Evolutionary conservation across 2,113 vertebrate species (phyloP), one percentile per base, ranked within the genome.

Genomic region (Lontra canadensis): DNA sequence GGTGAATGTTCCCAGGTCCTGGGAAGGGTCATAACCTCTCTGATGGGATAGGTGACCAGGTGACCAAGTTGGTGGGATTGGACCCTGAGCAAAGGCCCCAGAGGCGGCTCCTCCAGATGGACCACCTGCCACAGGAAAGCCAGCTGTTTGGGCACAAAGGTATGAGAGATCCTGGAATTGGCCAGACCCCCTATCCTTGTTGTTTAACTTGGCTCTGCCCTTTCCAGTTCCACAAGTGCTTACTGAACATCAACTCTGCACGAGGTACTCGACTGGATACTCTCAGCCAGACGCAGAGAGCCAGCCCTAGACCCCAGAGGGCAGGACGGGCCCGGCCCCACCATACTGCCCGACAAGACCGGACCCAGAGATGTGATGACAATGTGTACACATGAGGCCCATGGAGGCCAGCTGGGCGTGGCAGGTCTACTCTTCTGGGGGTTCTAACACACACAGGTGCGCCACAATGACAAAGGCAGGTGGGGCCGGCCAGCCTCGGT

Each of bases 311-410:
- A 31, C 23, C 17, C 21, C 44, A 10, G 26, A 29, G 15, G 7
- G 69, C 6, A 39, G 34, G 76, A 44, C 1, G 1, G 29, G 84
- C 39, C 44, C n/a, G 61, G 36, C 13, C 20, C 13, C 8, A 6
- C 12, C 84, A 25, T 1, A 18, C 21, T 1, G 0, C 55, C 17
- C 0, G 4, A 20, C 26, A 25, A n/a, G 52, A 25, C 7, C 6
- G 29, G 69, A n/a, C 25, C 52, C 39, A 78, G 59, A n/a, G 52
- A 57, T 0, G 34, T 8, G 23, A 20, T 5, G 5, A 57, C 21
- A 44, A 52, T 15, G 31, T 21, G 31, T 20, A 79, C 5, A 31
- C 2, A 7, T 11, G 57, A 89, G 74, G 52, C 1, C 12, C 39
- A 26, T 21, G 4, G 39, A 73, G 25, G 57, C 17, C 73, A 17